These are phyloP conservation scores for Napeogenes sylphis DNA, from an alignment of 2,888 invertebrate species.

Conservation along the genomic window DNA sequence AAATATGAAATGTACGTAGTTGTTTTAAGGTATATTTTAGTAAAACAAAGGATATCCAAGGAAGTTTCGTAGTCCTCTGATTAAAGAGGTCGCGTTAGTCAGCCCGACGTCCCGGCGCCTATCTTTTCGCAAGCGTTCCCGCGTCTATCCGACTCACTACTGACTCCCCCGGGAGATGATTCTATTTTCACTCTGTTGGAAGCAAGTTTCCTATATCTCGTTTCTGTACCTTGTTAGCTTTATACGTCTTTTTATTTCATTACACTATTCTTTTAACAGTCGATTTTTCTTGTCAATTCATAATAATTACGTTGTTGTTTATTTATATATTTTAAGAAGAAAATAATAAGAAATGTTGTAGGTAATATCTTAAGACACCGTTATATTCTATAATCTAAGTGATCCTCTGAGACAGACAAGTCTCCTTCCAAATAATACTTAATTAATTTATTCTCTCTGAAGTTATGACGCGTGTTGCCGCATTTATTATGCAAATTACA, in stretches of 20 bases:
- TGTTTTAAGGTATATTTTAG: conserved; percentile 35
- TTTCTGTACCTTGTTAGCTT: background rate
- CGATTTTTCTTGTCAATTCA: too few relatives aligned
- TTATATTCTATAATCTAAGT: background rate
- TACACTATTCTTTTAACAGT: too few relatives aligned
- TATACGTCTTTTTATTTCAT: too few relatives aligned
- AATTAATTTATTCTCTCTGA: conserved; percentile 63
- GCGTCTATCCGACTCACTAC: conserved; percentile 40
- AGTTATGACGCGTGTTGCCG: conserved; percentile 64
- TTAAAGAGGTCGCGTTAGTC: conserved; percentile 66
- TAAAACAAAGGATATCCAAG: conserved; percentile 35
- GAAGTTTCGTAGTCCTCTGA: conserved; percentile 38
- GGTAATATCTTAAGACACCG: too few relatives aligned
- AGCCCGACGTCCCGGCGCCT: conserved; percentile 65
- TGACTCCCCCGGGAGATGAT: conserved; percentile 39
- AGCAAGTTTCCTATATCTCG: conserved; percentile 8
- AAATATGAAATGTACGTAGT: background rate
- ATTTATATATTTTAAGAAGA: too few relatives aligned
- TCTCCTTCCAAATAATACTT: conserved; percentile 21
- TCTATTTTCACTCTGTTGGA: conserved; percentile 49
- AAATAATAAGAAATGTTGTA: too few relatives aligned
- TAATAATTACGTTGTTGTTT: too few relatives aligned
- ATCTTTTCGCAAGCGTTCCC: conserved; percentile 42
- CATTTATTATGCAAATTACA: conserved; percentile 64
- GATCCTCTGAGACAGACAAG: background rate